Evolutionary conservation across 2,797 vertebrate genomes (phyloP), one percentile per base, ranked within the genome.

Genomic region (Scleropages formosus): DNA sequence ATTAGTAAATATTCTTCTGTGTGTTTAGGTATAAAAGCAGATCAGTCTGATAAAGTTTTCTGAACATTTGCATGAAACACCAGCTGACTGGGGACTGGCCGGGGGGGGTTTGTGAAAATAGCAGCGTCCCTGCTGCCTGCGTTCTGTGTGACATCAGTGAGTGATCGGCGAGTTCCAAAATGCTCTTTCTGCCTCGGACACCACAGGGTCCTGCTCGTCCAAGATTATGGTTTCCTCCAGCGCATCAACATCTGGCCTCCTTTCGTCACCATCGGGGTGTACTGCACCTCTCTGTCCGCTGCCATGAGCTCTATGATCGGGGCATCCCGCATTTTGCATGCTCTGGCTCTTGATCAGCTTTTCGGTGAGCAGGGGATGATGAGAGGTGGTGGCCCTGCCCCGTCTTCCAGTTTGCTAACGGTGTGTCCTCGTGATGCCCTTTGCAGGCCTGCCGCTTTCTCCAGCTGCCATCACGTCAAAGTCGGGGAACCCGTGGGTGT

Each of bases 291-390:
- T 0, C 80, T 95, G 6, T 95, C 93, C 0, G 93, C 94, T 39
- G 92, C 94, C 67, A 94, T 95, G 94, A 94, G 93, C 83, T 93
- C 93, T 27, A 89, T 95, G 39, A 94, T 94, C 0, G 93, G 93
- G 0, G 94, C 93, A 8, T 94, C 94, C 18, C 89, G 93, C 49
- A 91, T 95, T 80, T 87, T 95, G 12, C 91, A 93, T 0, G 93
- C 94, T 10, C 84, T 95, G 47, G 90, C 93, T 76, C 91, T 92
- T 85, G 94, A 95, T 0, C 83, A 92, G 80, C 88, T 94, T 49
- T 94, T 95, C 39, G 92, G 93, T 95, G 75, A 85, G 90, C 31
- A 39, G 39, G 31, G 31, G 6, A 39, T 39, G 26, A 20, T n/a
- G n/a, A 47, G 56, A 16, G 31, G 69, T 56, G 12, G 22, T 24